These are phyloP conservation scores for Ageneiosus marmoratus DNA, from an alignment of 2,113 vertebrate genomes.

Conservation along the genomic window DNA sequence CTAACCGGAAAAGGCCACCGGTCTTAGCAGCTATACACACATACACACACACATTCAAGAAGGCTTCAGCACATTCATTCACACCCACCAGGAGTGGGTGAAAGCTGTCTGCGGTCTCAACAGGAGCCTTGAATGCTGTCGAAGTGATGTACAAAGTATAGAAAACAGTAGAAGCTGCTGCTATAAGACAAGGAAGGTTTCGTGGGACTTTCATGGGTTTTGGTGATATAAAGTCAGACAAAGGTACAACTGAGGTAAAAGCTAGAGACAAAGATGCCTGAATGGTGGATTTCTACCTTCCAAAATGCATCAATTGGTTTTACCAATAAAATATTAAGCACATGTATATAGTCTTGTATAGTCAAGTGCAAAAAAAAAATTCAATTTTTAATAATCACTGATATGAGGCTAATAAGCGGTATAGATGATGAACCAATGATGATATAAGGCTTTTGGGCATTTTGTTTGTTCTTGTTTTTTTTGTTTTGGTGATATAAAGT, in stretches of 20 bases:
- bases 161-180: background rate
- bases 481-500: background rate
- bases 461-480: too few relatives aligned
- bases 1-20: constrained; percentile 32
- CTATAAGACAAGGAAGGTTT: background rate
- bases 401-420: too few relatives aligned
- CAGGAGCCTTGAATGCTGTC: constrained; percentile 18
- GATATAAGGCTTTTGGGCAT: too few relatives aligned
- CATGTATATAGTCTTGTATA: too few relatives aligned
- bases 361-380: too few relatives aligned
- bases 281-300: background rate
- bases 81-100: constrained; percentile 46
- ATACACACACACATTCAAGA: constrained; percentile 3
- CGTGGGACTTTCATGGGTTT: background rate
- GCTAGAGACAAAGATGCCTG: background rate
- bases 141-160: background rate
- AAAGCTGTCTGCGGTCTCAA: constrained; percentile 31
- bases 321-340: background rate
- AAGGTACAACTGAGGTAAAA: background rate
- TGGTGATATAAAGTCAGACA: background rate
- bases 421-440: too few relatives aligned
- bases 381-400: too few relatives aligned
- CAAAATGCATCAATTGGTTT: background rate
- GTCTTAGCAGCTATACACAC: background rate
- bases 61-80: constrained; percentile 37